Evolutionary conservation across 2,888 invertebrate genomes (phyloP).

Genomic region (Pammene aurita): DNA sequence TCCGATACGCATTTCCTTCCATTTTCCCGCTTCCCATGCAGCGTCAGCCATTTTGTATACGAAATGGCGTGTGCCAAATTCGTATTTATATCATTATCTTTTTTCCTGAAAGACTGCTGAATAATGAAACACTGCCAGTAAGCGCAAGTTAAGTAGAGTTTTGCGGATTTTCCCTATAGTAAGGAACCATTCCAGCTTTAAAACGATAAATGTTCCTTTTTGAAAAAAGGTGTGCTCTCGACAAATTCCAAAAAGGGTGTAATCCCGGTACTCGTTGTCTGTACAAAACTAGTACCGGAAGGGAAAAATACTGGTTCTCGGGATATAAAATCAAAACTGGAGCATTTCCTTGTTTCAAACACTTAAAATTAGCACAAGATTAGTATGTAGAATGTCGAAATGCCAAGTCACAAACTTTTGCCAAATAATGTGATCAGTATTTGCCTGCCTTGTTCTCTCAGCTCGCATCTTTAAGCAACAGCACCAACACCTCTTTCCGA

Average conservation of each 20-base stretch:
- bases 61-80: slow-evolving; percentile 40
- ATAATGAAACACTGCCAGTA: slow-evolving; percentile 40
- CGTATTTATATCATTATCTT: slow-evolving; percentile 30
- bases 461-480: slow-evolving; percentile 39
- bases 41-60: slow-evolving; percentile 39
- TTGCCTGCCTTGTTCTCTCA: neutral
- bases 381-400: slow-evolving; percentile 1
- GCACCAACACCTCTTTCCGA: slow-evolving; percentile 49
- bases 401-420: neutral
- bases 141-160: slow-evolving; percentile 28
- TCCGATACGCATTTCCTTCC: slow-evolving; percentile 15
- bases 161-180: slow-evolving; percentile 7
- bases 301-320: no score
- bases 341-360: neutral
- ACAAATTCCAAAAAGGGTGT: no score
- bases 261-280: no score
- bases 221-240: no score
- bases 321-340: neutral
- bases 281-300: no score
- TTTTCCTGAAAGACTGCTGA: slow-evolving; percentile 36
- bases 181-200: neutral
- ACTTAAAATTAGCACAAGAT: neutral
- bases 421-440: neutral
- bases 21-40: slow-evolving; percentile 24
- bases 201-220: neutral